These are phyloP conservation scores for Anser cygnoides DNA, from an alignment of 2,113 vertebrate genomes.

Conservation along the genomic window DNA sequence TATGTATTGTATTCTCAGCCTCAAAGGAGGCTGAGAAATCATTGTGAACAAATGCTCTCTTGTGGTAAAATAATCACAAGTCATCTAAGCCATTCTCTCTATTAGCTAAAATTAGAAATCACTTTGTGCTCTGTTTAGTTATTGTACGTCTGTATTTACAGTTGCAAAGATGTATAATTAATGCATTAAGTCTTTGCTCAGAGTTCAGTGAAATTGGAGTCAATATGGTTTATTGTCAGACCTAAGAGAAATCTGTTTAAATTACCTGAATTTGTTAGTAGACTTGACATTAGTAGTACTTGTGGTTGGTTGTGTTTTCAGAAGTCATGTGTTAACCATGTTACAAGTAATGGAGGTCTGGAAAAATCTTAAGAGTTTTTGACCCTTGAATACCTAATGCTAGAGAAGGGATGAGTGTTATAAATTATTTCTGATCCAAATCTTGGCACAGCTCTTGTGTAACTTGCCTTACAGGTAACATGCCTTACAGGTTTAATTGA, in stretches of 20 bases:
- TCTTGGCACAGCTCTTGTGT: not conserved
- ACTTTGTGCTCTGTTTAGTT: constrained; percentile 8
- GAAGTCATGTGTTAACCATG: not conserved
- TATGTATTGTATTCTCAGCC: not conserved
- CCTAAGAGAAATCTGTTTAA: not conserved
- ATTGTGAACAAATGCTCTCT: not conserved
- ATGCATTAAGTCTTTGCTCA: not conserved
- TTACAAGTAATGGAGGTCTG: not conserved
- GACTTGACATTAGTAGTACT: not conserved
- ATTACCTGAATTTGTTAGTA: not conserved
- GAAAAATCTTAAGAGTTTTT: not conserved
- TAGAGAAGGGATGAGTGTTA: not conserved
- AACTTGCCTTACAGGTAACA: not conserved
- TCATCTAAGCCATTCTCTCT: not conserved
- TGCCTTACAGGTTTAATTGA: not conserved
- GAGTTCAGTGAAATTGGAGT: not conserved
- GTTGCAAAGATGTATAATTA: not conserved
- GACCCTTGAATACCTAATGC: not conserved
- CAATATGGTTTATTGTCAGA: not conserved
- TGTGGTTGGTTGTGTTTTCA: not conserved
- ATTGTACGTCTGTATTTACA: not conserved
- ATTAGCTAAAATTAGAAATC: constrained; percentile 15
- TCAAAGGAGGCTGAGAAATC: not conserved
- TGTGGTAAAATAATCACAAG: not conserved
- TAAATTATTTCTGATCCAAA: not conserved